Evolutionary conservation across 2,888 invertebrate genomes (phyloP).

Genomic region (Drosophila sordidapex): DNA sequence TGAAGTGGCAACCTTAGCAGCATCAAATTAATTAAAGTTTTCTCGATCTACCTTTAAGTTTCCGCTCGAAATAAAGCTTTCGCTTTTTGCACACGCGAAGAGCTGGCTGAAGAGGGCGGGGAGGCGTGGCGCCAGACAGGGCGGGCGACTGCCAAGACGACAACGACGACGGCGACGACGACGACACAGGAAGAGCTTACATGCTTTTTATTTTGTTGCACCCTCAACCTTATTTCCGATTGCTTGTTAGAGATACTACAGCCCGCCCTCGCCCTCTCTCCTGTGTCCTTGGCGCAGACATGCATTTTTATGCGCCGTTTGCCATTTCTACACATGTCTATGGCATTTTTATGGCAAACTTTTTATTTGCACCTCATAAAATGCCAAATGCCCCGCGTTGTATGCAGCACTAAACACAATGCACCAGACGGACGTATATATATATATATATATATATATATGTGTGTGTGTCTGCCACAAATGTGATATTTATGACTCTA

Average conservation of each 20-base stretch:
- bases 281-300: conserved; percentile 51
- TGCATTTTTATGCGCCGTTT: conserved; percentile 72
- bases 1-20: conserved; percentile 51
- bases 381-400: conserved; percentile 79
- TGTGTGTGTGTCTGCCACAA: conserved; percentile 67
- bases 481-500: conserved; percentile 76
- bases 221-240: conserved; percentile 57
- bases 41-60: conserved; percentile 32
- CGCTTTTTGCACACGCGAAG: conserved; percentile 28
- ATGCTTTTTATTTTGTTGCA: conserved; percentile 21
- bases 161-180: background rate
- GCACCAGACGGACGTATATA: conserved; percentile 32
- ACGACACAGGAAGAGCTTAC: conserved; percentile 25
- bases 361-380: conserved; percentile 85
- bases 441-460: conserved; percentile 5
- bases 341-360: conserved; percentile 78
- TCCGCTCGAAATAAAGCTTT: conserved; percentile 29
- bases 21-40: conserved; percentile 72
- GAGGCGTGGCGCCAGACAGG: conserved; percentile 31
- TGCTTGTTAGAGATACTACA: conserved; percentile 57
- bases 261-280: conserved; percentile 10
- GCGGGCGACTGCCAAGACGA: conserved; percentile 5
- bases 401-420: conserved; percentile 74
- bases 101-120: background rate
- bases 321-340: conserved; percentile 71